These are phyloP conservation scores for Megalops cyprinoides DNA, from an alignment of 2,797 vertebrate species.

Conservation along the genomic window DNA sequence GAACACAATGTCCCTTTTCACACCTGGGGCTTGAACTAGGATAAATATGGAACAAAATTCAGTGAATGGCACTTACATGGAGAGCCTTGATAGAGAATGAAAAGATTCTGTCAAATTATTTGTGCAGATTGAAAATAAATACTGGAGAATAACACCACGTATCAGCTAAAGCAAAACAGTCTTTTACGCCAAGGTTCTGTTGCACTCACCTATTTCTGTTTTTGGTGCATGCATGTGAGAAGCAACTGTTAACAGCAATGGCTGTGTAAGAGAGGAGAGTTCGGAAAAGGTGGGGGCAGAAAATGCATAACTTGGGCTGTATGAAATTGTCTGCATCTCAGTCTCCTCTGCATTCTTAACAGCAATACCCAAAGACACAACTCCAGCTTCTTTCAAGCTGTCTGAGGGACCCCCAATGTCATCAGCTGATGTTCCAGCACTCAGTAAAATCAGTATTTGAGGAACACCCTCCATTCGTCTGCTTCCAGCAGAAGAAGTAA, in stretches of 20 bases:
- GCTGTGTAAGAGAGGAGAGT: constrained; percentile 52
- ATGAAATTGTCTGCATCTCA: constrained; percentile 78
- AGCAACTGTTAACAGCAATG: constrained; percentile 55
- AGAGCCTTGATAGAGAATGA: neutral
- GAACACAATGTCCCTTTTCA: constrained; percentile 73
- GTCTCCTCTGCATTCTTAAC: constrained; percentile 66
- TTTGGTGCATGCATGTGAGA: constrained; percentile 44
- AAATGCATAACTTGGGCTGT: constrained; percentile 70
- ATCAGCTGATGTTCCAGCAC: constrained; percentile 80
- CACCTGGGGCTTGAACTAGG: constrained; percentile 56
- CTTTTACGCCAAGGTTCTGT: no score
- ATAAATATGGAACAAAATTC: constrained; percentile 36
- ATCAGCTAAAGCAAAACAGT: no score
- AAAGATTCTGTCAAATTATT: no score
- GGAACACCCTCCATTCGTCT: constrained; percentile 77
- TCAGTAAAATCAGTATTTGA: constrained; percentile 82
- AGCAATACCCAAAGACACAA: constrained; percentile 77
- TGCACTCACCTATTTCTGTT: constrained; percentile 61
- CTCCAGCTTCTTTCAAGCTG: constrained; percentile 71
- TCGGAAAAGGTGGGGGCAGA: constrained; percentile 72
- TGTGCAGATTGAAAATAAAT: neutral
- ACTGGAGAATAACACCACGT: neutral
- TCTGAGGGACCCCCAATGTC: constrained; percentile 62
- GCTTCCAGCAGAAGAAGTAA: constrained; percentile 73
- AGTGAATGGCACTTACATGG: constrained; percentile 9